Conservation (phyloP, 2,797 vertebrate species). For the Rhodeus uyekii region DNA sequence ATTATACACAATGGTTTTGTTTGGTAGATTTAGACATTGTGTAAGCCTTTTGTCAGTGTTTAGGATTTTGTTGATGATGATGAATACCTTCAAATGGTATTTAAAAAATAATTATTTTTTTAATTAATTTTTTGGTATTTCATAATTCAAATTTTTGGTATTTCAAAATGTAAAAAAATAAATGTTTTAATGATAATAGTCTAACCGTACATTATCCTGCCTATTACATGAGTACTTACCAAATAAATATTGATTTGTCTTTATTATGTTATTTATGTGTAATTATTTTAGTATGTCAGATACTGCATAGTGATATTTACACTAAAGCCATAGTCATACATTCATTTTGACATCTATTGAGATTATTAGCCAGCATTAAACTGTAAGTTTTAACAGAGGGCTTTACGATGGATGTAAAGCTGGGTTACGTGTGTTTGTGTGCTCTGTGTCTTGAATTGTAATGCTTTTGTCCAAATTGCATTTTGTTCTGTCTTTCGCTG, state of each 20-base stretch:
- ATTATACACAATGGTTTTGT: not conserved
- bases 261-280: no score
- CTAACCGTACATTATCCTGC: not conserved
- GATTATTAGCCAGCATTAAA: conserved; percentile 35
- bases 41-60: not conserved
- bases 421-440: not conserved
- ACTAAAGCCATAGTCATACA: conserved; percentile 24
- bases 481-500: conserved; percentile 6
- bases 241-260: conserved; percentile 45
- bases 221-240: not conserved
- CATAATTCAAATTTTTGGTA: no score
- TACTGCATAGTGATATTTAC: conserved; percentile 2
- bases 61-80: not conserved
- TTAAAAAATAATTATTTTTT: no score
- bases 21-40: not conserved
- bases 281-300: conserved; percentile 52
- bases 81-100: conserved; percentile 3
- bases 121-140: no score
- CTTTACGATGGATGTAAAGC: conserved; percentile 17
- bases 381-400: conserved; percentile 14
- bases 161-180: no score
- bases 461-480: conserved; percentile 28
- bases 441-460: conserved; percentile 16
- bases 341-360: not conserved
- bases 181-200: not conserved